Base-by-base conservation (phyloP, 2,113 vertebrate genomes). In the Lonchura striata region DNA sequence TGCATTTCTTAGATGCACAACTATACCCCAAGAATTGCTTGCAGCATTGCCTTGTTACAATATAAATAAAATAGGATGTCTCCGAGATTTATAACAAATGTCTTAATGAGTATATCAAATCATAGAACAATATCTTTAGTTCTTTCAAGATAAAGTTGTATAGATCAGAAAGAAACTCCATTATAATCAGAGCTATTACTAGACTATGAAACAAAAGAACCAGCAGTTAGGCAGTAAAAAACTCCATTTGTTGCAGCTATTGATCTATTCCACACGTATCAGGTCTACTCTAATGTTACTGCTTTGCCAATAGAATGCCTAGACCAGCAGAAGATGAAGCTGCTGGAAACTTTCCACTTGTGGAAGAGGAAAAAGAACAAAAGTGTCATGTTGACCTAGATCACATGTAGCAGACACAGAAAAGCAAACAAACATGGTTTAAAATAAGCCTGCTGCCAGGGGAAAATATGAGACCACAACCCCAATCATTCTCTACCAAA, bases 401-500 rank as follows among this genome's bases (percentile, higher is more conserved):
- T 72, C 41, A 52, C 41, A 25, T 6, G 12, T 15, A 68, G 23
- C 37, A 65, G 31, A 59, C 35, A 44, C 3, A 52, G 25, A 14
- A 49, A 61, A 80, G 30, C 0, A 0, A 88, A 47, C 7, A 85
- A 54, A 24, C 2, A 1, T 8, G 2, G 19, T 64, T 79, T 60
- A 44, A 54, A 90, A 53, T 3, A 57, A 42, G 16, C 19, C 28
- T 11, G 12, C 0, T 1, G 23, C 39, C 18, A n/a, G 7, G 13
- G 28, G 8, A 11, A 31, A 50, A 63, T 11, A 23, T 33, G 47
- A 70, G 64, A 28, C 64, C 35, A 13, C 44, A 88, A 64, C 5
- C 4, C 3, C 49, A 25, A 83, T 46, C 28, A 72, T 13, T 15
- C 4, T 64, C 7, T 70, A 46, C 20, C 56, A 63, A 84, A 86